Base-by-base conservation (phyloP, 2,888 invertebrate genomes). In the Rhagonycha fulva region DNA sequence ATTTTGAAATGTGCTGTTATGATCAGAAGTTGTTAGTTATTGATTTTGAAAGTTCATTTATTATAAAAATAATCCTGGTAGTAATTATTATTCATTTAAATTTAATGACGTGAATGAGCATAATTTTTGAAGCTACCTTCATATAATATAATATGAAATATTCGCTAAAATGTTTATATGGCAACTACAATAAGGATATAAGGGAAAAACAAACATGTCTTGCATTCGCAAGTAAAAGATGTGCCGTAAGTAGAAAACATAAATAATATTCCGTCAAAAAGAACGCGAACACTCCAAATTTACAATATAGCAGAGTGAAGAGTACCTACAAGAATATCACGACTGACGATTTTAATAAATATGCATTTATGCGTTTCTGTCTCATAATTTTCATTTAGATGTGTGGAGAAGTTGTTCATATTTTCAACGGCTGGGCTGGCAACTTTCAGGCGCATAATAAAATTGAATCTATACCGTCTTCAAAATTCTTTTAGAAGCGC, bases 311-410 rank as follows among this genome's bases (percentile, higher is more conserved):
- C 14, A 47, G 67, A 23, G 70, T 68, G 71, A 30, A 74, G 30
- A 63, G 70, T 70, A 32, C 66, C 47, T 47, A 47, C n/a, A 47
- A 47, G 63, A 60, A 73, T 70, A 32, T 47, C 71, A 71, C 62
- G 68, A 74, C 63, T 69, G 77, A 69, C 66, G 62, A 68, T 72
- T 75, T 78, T 81, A 80, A 80, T 81, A 81, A 80, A 81, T 79
- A 81, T 78, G 78, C 79, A 79, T 80, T 79, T 77, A 81, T 79
- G 73, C 78, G 75, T 80, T 80, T 74, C 79, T 78, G 77, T 76
- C 72, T 77, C 72, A 72, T 80, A 79, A 80, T 81, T 80, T 78
- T 78, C 79, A 79, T 78, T 77, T 76, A 76, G 75, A 79, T 76
- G 74, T 78, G 74, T 71, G n/a, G 47, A 62, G 70, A 32, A 68